A percentile compares a stretch with the other conserved stretches of the same genome.
Evolutionary conservation across 1,140 invertebrate genomes (phyloP).

Genomic region (Nixonia krombeini): DNA sequence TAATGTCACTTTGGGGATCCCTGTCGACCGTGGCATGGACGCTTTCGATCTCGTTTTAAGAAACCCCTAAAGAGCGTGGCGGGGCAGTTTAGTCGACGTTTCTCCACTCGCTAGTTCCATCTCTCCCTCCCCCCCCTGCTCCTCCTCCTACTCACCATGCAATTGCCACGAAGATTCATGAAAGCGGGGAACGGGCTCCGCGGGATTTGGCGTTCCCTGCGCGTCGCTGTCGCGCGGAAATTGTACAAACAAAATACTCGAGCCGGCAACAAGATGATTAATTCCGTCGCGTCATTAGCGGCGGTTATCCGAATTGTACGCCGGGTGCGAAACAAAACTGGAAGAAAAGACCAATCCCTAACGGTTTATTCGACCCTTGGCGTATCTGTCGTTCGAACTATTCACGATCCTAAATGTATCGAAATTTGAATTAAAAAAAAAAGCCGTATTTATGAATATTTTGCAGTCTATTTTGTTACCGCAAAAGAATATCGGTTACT

Average conservation of each 20-base stretch:
- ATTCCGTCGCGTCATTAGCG: no score
- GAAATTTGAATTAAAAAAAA: no score
- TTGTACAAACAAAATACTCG: slow-evolving; percentile 15
- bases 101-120: slow-evolving; percentile 7
- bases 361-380: no score
- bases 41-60: slow-evolving; percentile 17
- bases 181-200: slow-evolving; percentile 11
- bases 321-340: no score
- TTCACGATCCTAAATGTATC: no score
- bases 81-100: slow-evolving; percentile 18
- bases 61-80: slow-evolving; percentile 14
- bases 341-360: no score
- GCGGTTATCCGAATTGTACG: not conserved
- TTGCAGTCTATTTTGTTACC: no score
- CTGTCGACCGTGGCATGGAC: not conserved
- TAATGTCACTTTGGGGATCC: slow-evolving; percentile 6
- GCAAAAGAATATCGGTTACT: no score
- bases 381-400: no score
- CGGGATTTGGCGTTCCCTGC: slow-evolving; percentile 10
- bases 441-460: no score
- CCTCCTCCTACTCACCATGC: not conserved
- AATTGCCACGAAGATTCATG: slow-evolving; percentile 12
- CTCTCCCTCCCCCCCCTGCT: no score
- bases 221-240: slow-evolving; percentile 7
- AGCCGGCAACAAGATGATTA: no score